Evolutionary conservation across 1,140 invertebrate genomes (phyloP).

Genomic region (Stratiolaelaps scimitus): DNA sequence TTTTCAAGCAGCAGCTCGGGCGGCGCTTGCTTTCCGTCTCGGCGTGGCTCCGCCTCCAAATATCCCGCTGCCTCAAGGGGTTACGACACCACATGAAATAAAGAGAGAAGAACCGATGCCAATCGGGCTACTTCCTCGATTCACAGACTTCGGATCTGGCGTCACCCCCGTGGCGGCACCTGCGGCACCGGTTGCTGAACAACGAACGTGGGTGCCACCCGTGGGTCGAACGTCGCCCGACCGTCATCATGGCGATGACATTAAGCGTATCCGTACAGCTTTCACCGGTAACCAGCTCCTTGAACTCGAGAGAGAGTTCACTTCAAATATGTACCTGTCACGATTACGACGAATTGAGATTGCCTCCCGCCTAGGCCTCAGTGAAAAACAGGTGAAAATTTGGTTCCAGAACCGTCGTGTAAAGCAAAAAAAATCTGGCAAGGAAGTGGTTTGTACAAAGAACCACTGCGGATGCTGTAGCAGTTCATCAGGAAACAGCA

Average conservation of each 20-base stretch:
- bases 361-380: conserved; percentile 53
- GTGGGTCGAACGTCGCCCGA: background rate
- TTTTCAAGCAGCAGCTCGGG: conserved; percentile 7
- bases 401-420: conserved; percentile 53
- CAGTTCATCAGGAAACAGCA: too few species aligned
- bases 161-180: background rate
- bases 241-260: conserved; percentile 28
- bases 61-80: background rate
- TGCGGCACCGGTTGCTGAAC: background rate
- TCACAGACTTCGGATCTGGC: too few species aligned
- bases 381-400: conserved; percentile 88
- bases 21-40: conserved; percentile 1
- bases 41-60: background rate
- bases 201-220: background rate
- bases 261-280: conserved; percentile 48
- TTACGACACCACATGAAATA: background rate
- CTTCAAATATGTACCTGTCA: conserved; percentile 49
- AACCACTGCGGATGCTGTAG: conserved; percentile 25
- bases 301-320: conserved; percentile 49
- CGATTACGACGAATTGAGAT: conserved; percentile 49
- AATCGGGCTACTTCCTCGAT: too few species aligned
- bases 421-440: conserved; percentile 41
- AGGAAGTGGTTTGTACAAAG: conserved; percentile 9
- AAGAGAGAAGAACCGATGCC: conserved; percentile 10
- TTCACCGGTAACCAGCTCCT: conserved; percentile 50